phyloP scores from a whole-genome alignment of 2,797 vertebrate species.

The Eupleurogrammus muticus region DNA sequence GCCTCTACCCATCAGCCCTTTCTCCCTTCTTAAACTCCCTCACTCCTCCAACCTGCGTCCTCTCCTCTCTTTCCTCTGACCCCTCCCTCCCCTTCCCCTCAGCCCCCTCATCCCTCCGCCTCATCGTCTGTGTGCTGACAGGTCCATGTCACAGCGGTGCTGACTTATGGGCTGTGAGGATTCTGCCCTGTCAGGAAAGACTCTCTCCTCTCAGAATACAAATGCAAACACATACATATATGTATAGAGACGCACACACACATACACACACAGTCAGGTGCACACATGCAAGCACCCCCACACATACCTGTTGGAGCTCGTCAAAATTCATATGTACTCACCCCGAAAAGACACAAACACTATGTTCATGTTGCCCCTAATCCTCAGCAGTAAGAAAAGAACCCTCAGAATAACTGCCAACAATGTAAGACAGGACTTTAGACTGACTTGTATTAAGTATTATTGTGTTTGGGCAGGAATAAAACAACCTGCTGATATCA shows the following conservation, averaged over 20 bases:
- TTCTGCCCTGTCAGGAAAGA: conserved; percentile 85
- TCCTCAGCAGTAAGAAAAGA: conserved; percentile 9
- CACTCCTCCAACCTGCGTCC: conserved; percentile 43
- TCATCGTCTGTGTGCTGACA: conserved; percentile 88
- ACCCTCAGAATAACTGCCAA: conserved; percentile 8
- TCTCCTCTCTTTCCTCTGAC: conserved; percentile 40
- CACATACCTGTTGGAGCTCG: conserved; percentile 66
- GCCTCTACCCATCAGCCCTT: conserved; percentile 43
- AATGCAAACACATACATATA: conserved; percentile 41
- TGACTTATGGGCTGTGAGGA: conserved; percentile 95
- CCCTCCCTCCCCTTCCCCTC: conserved; percentile 72
- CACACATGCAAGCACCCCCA: conserved; percentile 51
- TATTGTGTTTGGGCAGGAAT: conserved; percentile 12
- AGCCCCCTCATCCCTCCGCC: conserved; percentile 77
- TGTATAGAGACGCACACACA: conserved; percentile 22
- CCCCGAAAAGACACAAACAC: conserved; percentile 24
- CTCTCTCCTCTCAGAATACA: conserved; percentile 81
- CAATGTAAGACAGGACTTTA: conserved; percentile 30
- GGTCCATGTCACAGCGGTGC: conserved; percentile 85
- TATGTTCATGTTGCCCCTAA: conserved; percentile 31
- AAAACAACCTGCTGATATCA: not conserved
- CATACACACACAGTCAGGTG: conserved; percentile 44
- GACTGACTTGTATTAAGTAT: conserved; percentile 20
- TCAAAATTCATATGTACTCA: conserved; percentile 38
- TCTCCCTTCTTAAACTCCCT: conserved; percentile 68